Conservation (phyloP, 1,140 invertebrate species). For the Carcinoscorpius rotundicauda region DNA sequence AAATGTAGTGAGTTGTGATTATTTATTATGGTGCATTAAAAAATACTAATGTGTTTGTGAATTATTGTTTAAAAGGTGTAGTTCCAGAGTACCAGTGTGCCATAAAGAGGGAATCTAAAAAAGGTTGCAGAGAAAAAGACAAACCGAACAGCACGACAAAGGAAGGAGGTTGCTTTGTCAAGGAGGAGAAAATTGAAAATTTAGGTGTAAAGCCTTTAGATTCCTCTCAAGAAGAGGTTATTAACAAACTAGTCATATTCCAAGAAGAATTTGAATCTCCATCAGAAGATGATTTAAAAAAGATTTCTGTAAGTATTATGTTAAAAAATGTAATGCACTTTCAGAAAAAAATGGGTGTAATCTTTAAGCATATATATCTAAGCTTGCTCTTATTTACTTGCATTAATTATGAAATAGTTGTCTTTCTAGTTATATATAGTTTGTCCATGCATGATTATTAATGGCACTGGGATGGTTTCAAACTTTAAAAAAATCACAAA, state of each 20-base stretch:
- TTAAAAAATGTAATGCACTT: no score
- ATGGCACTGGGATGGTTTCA: no score
- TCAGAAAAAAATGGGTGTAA: no score
- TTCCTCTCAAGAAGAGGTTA: conserved; percentile 83
- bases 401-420: no score
- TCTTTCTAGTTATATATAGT: no score
- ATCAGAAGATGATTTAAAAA: conserved; percentile 79
- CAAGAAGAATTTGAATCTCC: conserved; percentile 96
- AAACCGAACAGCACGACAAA: conserved; percentile 61
- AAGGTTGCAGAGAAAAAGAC: conserved; percentile 57
- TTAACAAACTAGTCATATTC: conserved; percentile 87
- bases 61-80: conserved; percentile 44
- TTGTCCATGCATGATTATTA: no score
- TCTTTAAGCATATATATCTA: no score
- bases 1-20: no score
- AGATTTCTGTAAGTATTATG: conserved; percentile 54
- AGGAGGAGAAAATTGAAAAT: conserved; percentile 17
- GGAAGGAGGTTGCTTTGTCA: conserved; percentile 18
- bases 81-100: conserved; percentile 94
- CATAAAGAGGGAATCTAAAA: conserved; percentile 91
- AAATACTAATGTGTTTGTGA: no score
- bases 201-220: conserved; percentile 31
- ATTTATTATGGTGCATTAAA: no score
- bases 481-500: no score
- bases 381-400: no score